Conservation (phyloP, 2,797 vertebrate genomes). For the Myoxocephalus aenaeus region DNA sequence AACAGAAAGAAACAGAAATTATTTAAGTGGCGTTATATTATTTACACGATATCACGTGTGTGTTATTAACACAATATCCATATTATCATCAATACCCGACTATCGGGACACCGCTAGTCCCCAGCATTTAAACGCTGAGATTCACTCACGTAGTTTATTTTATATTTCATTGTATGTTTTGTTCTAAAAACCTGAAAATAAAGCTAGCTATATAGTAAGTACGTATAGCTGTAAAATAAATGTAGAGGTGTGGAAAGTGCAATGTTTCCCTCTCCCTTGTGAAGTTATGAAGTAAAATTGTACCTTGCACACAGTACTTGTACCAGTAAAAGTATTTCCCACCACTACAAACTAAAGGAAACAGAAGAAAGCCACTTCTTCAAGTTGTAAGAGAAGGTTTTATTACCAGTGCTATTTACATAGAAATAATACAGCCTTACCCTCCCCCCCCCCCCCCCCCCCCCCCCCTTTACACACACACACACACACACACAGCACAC, state of each 20-base stretch:
- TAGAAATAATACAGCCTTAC: conserved; percentile 82
- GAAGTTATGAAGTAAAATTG: neutral
- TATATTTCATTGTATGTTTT: neutral
- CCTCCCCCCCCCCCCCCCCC: conserved; percentile 30
- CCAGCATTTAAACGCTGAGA: neutral
- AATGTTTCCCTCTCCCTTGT: neutral
- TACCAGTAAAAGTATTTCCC: neutral
- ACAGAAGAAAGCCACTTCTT: conserved; percentile 29
- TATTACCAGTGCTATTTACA: conserved; percentile 88
- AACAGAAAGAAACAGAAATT: neutral
- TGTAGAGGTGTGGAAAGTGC: neutral
- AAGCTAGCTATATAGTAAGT: neutral
- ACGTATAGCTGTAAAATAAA: neutral
- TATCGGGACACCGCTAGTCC: neutral
- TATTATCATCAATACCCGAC: neutral
- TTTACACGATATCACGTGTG: neutral
- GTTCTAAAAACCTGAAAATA: neutral
- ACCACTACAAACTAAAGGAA: neutral
- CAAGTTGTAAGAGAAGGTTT: conserved; percentile 85
- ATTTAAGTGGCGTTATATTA: neutral
- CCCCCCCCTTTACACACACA: neutral
- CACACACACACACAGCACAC: neutral
- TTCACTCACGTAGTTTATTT: conserved; percentile 1
- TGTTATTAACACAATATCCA: neutral
- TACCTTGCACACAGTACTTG: neutral